Conservation (phyloP, 2,888 invertebrate genomes). For the Glaucopsyche alexis region DNA sequence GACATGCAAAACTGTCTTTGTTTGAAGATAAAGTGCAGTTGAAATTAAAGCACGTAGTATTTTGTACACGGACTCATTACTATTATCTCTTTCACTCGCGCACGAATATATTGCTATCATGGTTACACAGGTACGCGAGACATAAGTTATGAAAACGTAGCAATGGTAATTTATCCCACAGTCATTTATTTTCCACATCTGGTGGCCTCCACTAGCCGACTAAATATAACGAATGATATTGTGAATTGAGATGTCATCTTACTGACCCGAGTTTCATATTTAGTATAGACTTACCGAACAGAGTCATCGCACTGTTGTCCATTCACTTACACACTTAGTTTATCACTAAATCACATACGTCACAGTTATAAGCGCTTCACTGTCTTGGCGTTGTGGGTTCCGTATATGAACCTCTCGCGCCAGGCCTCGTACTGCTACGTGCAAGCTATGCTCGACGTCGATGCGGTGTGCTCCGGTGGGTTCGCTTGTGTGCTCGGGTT, state of each 20-base stretch:
- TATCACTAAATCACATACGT: conserved; percentile 31
- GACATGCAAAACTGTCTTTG: no score
- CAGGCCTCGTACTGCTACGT: conserved; percentile 74
- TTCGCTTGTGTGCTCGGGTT: conserved; percentile 44
- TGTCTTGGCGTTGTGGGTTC: conserved; percentile 51
- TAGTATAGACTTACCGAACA: neutral
- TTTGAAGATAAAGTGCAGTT: no score
- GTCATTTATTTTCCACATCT: no score
- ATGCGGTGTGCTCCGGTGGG: conserved; percentile 46
- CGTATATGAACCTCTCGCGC: conserved; percentile 70
- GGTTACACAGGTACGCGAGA: no score
- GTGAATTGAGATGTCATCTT: conserved; percentile 22
- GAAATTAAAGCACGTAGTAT: no score
- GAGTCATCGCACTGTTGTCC: neutral
- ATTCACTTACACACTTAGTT: conserved; percentile 34
- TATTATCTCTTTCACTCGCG: no score
- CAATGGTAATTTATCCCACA: no score
- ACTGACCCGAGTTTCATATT: neutral
- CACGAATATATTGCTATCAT: no score
- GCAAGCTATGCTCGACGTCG: conserved; percentile 63
- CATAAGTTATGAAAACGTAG: no score
- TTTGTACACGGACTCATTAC: no score
- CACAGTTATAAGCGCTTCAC: conserved; percentile 47
- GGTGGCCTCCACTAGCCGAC: no score
- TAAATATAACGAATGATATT: no score